Evolutionary conservation across 2,113 vertebrate genomes (phyloP), one percentile per base, ranked within the genome.

Genomic region (Chlorodrepanis virens): DNA sequence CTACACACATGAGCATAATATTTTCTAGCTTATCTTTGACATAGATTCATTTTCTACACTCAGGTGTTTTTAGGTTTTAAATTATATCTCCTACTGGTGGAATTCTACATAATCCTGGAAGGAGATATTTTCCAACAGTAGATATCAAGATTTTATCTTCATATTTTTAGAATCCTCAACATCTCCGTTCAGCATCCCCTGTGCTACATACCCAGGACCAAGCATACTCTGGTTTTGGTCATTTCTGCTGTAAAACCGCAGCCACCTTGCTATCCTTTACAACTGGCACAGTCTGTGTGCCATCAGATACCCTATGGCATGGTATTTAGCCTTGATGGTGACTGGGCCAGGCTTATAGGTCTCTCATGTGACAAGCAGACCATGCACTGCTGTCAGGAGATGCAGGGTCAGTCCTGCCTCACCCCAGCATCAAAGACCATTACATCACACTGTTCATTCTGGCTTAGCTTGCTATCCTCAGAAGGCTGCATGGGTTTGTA

Each of bases 341-440:
- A 45, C 68, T 37, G n/a, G 24, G 15, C 17, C 42, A 40, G 31
- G 19, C 24, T 87, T 52, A 23, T 5, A 35, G 42, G 33, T 52
- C 53, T 89, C 24, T 39, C 49, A 8, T 13, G 27, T n/a, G 27
- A 39, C 27, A 57, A 82, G 6, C 25, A 78, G 74, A 61, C 12
- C 0, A 0, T 19, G 33, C 22, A 9, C n/a, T 50, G 29, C 42
- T 1, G 0, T 40, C 45, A 81, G 69, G 53, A 92, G 45, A 42
- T 22, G 44, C 37, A 39, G 56, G 52, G 28, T 56, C 56, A 40
- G 45, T 31, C 57, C 71, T 63, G 25, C 35, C 54, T 90, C 64
- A 23, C 33, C 27, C 20, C 31, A 44, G 44, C 59, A 56, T 78
- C 85, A 68, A 56, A 60, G 56, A 44, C 7, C n/a, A 84, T 94